Conservation (phyloP, 2,888 invertebrate species). For the Cryptocephalus moraei region DNA sequence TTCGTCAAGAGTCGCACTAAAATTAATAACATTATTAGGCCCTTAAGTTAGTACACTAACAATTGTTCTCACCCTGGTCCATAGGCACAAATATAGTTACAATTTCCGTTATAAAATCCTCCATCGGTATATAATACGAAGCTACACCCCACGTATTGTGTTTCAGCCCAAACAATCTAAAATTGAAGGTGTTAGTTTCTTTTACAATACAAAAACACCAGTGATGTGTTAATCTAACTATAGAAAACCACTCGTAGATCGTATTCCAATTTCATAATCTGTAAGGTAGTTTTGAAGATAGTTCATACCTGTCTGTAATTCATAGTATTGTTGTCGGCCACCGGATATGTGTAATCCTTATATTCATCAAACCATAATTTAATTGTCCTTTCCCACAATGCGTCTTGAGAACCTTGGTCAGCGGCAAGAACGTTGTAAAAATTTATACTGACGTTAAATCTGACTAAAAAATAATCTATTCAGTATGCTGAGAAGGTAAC, state of each 20-base stretch:
- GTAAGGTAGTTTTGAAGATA: constrained; percentile 61
- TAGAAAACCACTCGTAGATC: too few species aligned
- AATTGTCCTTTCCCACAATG: constrained; percentile 40
- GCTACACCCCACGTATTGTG: constrained; percentile 72
- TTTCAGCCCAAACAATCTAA: constrained; percentile 75
- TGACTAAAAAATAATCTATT: too few species aligned
- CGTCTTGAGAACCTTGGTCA: neutral
- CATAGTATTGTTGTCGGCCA: too few species aligned
- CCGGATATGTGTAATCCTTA: constrained; percentile 44
- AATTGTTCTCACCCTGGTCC: constrained; percentile 53
- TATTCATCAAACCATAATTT: constrained; percentile 71
- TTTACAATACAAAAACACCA: too few species aligned
- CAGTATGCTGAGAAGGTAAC: too few species aligned
- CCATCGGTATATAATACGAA: constrained; percentile 58
- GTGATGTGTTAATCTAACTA: too few species aligned
- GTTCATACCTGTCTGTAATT: too few species aligned
- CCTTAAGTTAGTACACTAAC: too few species aligned
- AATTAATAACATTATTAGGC: neutral
- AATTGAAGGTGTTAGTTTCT: constrained; percentile 28
- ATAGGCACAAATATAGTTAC: constrained; percentile 75
- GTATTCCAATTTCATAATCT: too few species aligned
- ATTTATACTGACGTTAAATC: too few species aligned
- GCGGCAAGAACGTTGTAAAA: too few species aligned
- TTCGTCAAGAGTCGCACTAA: neutral
- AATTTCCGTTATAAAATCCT: constrained; percentile 52